A percentile compares a stretch with the other conserved stretches of the same genome.
Conservation (phyloP, 2,888 invertebrate species). For the Phoenoteleia sp. region DNA sequence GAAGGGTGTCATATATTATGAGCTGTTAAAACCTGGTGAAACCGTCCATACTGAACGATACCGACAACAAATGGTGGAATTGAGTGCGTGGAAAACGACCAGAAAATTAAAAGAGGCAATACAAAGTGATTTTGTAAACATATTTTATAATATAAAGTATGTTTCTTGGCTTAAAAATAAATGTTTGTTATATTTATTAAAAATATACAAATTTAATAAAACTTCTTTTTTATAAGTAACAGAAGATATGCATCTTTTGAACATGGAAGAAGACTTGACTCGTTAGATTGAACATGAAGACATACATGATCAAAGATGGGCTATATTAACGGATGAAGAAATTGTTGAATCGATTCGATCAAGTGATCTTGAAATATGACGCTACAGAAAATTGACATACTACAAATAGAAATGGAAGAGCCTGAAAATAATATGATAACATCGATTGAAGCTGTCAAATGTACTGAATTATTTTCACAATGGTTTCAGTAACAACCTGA, state of each 20-base stretch:
- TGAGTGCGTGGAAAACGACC: too few relatives aligned
- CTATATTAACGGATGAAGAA: neutral
- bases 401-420: neutral
- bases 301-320: neutral
- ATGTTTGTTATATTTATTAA: too few relatives aligned
- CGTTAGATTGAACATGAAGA: neutral
- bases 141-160: too few relatives aligned
- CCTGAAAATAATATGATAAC: neutral
- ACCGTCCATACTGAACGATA: too few relatives aligned
- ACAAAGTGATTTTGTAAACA: too few relatives aligned
- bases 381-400: too few relatives aligned
- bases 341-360: neutral
- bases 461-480: neutral
- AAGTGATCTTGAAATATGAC: neutral
- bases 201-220: too few relatives aligned
- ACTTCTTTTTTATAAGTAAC: neutral
- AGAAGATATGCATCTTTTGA: neutral
- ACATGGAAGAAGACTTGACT: neutral
- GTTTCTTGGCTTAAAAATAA: too few relatives aligned
- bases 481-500: neutral
- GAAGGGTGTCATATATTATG: too few relatives aligned
- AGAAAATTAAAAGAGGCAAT: too few relatives aligned
- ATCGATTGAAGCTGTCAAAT: neutral
- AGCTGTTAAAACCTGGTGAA: too few relatives aligned
- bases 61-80: too few relatives aligned